Evolutionary conservation across 1,140 invertebrate genomes (phyloP).

Genomic region (Eubasilissa regina): DNA sequence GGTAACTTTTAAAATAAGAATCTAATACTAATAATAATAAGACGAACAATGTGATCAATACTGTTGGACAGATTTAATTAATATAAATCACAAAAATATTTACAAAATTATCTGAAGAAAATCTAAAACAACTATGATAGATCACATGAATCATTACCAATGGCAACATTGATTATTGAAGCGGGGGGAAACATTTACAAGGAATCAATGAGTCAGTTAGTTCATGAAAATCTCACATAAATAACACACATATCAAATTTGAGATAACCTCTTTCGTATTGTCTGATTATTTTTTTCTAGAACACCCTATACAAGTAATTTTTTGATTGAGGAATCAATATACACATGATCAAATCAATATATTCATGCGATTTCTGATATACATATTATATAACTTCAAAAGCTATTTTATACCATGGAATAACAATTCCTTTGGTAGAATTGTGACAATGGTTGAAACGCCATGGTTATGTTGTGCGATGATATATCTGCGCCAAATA

Average conservation of each 20-base stretch:
- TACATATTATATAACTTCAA: neutral
- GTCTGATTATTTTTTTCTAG: constrained; percentile 25
- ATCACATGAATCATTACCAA: no score
- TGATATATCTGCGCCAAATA: neutral
- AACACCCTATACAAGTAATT: constrained; percentile 15
- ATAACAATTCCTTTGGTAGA: neutral
- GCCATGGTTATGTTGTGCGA: neutral
- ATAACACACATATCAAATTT: constrained; percentile 22
- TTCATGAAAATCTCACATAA: constrained; percentile 8
- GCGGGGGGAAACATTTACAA: constrained; percentile 20
- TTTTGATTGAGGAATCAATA: constrained; percentile 11
- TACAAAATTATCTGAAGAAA: constrained; percentile 35
- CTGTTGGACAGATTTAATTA: constrained; percentile 47
- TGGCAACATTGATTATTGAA: neutral
- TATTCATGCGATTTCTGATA: constrained; percentile 3
- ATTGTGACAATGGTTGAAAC: constrained; percentile 1
- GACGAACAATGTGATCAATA: constrained; percentile 48
- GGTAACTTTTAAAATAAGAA: constrained; percentile 29
- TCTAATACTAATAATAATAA: constrained; percentile 22
- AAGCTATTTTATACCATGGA: neutral
- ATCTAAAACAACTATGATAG: neutral
- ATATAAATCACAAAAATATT: constrained; percentile 47
- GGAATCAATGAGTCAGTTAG: constrained; percentile 7
- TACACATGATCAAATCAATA: neutral
- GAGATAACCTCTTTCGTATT: constrained; percentile 30